These are phyloP conservation scores for Aporrectodea caliginosa DNA, from an alignment of 1,140 invertebrate species.

Conservation along the genomic window DNA sequence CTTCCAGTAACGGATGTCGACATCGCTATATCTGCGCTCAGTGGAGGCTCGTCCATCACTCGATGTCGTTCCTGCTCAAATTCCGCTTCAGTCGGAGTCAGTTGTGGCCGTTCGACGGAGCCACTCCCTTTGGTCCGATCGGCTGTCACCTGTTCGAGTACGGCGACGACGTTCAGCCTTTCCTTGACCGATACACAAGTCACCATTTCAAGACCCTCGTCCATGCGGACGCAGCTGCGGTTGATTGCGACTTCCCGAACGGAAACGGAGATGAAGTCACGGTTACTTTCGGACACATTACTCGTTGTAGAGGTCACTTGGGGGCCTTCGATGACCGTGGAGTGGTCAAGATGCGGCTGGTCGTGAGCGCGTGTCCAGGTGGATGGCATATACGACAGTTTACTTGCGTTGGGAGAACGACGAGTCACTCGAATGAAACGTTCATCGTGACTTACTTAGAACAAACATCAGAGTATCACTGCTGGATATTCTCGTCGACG, in stretches of 20 bases:
- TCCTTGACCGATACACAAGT: neutral
- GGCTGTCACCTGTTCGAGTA: neutral
- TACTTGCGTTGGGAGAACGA: neutral
- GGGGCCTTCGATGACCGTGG: neutral
- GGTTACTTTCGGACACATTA: neutral
- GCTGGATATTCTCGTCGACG: neutral
- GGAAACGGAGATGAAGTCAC: neutral
- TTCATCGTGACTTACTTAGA: neutral
- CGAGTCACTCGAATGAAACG: neutral
- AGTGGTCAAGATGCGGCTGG: neutral
- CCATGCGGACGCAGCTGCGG: neutral
- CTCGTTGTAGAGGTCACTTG: neutral
- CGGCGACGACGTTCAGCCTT: neutral
- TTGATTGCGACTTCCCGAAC: neutral
- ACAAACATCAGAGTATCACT: neutral
- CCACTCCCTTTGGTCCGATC: neutral
- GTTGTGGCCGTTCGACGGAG: neutral
- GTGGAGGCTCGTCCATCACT: constrained; percentile 10
- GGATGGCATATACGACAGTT: neutral
- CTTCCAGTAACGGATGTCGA: constrained; percentile 27
- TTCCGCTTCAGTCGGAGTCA: neutral
- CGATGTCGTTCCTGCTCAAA: neutral
- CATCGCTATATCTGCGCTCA: constrained; percentile 24
- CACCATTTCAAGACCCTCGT: neutral
- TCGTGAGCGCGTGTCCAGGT: neutral